Conservation (phyloP, 2,113 vertebrate species). For the Phyllopteryx taeniolatus region DNA sequence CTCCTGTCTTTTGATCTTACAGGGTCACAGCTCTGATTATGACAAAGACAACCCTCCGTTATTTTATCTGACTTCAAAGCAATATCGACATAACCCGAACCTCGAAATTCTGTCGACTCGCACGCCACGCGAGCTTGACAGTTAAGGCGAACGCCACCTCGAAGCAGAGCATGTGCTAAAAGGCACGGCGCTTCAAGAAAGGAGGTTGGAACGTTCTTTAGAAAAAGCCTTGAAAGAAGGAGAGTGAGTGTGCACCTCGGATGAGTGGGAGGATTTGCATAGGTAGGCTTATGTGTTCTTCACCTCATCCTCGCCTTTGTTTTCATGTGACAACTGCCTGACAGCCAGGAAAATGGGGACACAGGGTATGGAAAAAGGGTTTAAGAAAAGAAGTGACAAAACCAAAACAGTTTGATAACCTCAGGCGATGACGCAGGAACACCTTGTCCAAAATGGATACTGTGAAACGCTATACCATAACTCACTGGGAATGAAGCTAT, state of each 20-base stretch:
- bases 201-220: conserved; percentile 30
- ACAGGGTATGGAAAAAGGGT: conserved; percentile 46
- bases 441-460: conserved; percentile 10
- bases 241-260: conserved; percentile 39
- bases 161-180: conserved; percentile 20
- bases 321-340: conserved; percentile 64
- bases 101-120: background rate
- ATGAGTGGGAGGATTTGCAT: conserved; percentile 57
- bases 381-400: conserved; percentile 58
- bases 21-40: background rate
- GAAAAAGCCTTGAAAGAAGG: conserved; percentile 38
- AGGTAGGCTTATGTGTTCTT: conserved; percentile 63
- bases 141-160: conserved; percentile 13
- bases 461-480: background rate
- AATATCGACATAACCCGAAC: background rate
- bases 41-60: background rate
- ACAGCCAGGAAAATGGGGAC: conserved; percentile 62
- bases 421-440: conserved; percentile 33
- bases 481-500: background rate
- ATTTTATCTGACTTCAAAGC: background rate
- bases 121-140: conserved; percentile 12
- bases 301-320: conserved; percentile 57
- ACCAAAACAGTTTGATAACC: conserved; percentile 44
- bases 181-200: conserved; percentile 39
- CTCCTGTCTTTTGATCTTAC: background rate